phyloP scores from a whole-genome alignment of 2,797 vertebrate species.

The Enoplosus armatus region DNA sequence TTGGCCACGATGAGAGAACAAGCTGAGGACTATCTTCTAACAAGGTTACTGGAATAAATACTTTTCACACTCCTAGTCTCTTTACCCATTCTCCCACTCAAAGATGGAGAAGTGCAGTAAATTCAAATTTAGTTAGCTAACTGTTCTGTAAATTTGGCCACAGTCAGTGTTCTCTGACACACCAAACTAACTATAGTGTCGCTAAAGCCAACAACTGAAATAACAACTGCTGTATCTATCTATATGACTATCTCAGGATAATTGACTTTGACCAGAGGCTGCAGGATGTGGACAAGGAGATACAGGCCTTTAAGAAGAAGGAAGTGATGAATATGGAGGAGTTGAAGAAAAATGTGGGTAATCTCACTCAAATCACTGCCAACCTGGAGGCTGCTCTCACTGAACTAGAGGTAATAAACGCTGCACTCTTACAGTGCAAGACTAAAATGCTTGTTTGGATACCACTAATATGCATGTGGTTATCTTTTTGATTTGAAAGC shows the following conservation, averaged over 20 bases:
- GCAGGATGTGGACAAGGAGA: constrained; percentile 79
- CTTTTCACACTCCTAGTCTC: background rate
- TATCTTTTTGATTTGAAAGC: background rate
- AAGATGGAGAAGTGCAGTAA: background rate
- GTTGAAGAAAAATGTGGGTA: constrained; percentile 88
- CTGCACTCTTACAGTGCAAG: background rate
- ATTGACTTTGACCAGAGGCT: constrained; percentile 83
- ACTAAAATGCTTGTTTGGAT: background rate
- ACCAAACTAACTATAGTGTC: background rate
- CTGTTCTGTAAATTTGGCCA: background rate
- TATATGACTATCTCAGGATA: constrained; percentile 77
- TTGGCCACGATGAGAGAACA: constrained; percentile 76
- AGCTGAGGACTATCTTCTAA: constrained; percentile 81
- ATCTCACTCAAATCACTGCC: constrained; percentile 83
- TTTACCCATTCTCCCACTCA: background rate
- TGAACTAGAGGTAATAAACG: constrained; percentile 88
- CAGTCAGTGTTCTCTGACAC: background rate
- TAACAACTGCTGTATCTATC: background rate
- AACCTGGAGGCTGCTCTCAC: constrained; percentile 83
- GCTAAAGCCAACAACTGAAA: background rate
- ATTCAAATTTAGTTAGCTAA: background rate
- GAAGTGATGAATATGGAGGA: constrained; percentile 85
- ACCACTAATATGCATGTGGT: background rate
- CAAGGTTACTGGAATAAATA: constrained; percentile 81
- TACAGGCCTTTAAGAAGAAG: constrained; percentile 88